These are phyloP conservation scores for Tiaroga cobitis DNA, from an alignment of 2,797 vertebrate genomes.

Conservation along the genomic window DNA sequence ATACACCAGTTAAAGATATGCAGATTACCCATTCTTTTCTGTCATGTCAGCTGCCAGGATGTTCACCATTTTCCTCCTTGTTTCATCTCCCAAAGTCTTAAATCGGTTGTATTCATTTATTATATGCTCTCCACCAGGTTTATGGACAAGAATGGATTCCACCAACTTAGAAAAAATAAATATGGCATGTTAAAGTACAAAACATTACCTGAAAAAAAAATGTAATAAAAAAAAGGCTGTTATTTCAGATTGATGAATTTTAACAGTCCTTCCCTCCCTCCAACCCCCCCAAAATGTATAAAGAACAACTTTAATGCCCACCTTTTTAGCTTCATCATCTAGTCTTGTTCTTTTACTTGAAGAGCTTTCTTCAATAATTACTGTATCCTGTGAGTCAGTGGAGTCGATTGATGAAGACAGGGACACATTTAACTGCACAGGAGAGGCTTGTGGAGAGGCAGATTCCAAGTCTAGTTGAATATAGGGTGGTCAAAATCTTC, in stretches of 20 bases:
- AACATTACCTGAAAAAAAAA: too few relatives aligned
- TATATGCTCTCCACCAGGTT: not conserved
- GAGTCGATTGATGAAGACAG: not conserved
- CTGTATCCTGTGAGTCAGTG: conserved; percentile 1
- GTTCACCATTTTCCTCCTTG: conserved; percentile 1
- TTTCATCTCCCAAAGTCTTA: not conserved
- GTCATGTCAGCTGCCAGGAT: not conserved
- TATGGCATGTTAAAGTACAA: not conserved
- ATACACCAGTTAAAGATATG: not conserved
- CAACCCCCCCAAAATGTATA: too few relatives aligned
- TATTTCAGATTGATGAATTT: too few relatives aligned
- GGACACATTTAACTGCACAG: not conserved
- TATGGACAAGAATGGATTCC: conserved; percentile 13
- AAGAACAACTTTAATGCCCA: too few relatives aligned
- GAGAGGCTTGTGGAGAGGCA: conserved; percentile 6
- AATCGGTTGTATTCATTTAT: not conserved
- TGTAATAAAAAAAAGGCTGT: too few relatives aligned
- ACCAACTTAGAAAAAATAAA: not conserved
- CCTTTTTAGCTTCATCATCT: too few relatives aligned
- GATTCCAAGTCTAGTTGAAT: not conserved
- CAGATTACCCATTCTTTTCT: not conserved
- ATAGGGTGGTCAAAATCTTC: not conserved
- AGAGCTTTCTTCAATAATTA: too few relatives aligned
- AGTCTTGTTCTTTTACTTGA: too few relatives aligned
- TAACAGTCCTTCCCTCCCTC: too few relatives aligned